Conservation (phyloP, 2,797 vertebrate species). For the Crypturellus tataupa region DNA sequence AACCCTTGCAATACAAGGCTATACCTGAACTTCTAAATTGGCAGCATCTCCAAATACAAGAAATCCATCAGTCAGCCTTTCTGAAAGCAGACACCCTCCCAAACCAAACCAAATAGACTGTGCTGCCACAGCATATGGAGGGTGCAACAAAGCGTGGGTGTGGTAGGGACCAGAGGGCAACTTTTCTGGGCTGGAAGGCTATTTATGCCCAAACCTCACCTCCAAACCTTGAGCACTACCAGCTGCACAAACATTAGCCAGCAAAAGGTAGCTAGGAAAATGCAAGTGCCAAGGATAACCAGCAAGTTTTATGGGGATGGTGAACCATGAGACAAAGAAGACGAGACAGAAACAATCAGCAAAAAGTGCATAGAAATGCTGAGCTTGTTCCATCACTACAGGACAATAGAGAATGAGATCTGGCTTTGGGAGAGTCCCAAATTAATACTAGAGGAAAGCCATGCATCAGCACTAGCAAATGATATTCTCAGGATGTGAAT, state of each 20-base stretch:
- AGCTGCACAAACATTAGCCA: background rate
- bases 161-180: background rate
- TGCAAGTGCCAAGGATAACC: background rate
- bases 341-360: background rate
- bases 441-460: background rate
- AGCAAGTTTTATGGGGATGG: rapidly evolving
- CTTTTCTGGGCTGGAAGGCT: background rate
- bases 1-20: background rate
- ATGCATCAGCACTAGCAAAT: background rate
- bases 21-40: background rate
- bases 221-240: background rate
- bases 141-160: background rate
- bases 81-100: background rate
- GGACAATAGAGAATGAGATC: background rate
- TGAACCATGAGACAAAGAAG: background rate
- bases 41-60: background rate
- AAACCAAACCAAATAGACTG: background rate
- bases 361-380: background rate
- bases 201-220: background rate
- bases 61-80: background rate
- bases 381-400: background rate
- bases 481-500: background rate
- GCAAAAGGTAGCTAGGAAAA: background rate
- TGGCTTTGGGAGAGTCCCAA: background rate
- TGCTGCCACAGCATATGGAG: background rate